These are phyloP conservation scores for Amphimallon solstitiale DNA, from an alignment of 2,888 invertebrate species.

Conservation along the genomic window DNA sequence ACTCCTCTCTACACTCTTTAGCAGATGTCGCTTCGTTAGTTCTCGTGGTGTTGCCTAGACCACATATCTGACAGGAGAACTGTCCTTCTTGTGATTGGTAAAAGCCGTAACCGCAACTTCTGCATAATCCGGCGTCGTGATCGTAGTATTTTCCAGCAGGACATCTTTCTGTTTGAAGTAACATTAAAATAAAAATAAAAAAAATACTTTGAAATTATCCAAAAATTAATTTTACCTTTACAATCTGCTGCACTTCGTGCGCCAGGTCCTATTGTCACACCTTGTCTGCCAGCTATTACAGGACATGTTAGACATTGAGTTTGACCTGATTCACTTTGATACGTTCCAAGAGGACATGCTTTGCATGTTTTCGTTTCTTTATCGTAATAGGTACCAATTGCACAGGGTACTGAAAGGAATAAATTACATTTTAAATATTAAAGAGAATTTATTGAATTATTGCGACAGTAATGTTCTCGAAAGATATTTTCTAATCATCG, in stretches of 20 bases:
- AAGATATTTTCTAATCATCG: no score
- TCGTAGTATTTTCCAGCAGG: constrained; percentile 95
- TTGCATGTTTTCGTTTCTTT: constrained; percentile 80
- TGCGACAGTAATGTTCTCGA: no score
- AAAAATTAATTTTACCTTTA: constrained; percentile 69
- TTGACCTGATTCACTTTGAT: constrained; percentile 94
- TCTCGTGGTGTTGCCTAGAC: constrained; percentile 90
- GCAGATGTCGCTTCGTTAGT: constrained; percentile 88
- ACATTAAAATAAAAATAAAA: no score
- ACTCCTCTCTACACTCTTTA: constrained; percentile 91
- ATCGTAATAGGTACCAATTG: constrained; percentile 89
- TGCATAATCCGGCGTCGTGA: constrained; percentile 85
- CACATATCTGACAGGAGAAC: constrained; percentile 88
- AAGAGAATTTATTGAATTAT: no score
- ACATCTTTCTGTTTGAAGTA: constrained; percentile 76
- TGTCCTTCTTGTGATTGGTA: constrained; percentile 92
- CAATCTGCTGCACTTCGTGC: constrained; percentile 90
- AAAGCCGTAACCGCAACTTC: constrained; percentile 93
- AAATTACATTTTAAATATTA: constrained; percentile 38
- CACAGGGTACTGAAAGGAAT: constrained; percentile 79
- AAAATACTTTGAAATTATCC: not conserved
- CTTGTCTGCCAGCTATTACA: constrained; percentile 86
- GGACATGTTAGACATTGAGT: constrained; percentile 91
- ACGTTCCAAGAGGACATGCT: constrained; percentile 88
- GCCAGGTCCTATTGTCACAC: constrained; percentile 87